Evolutionary conservation across 2,113 vertebrate species (phyloP).

Genomic region (Podarcis muralis): DNA sequence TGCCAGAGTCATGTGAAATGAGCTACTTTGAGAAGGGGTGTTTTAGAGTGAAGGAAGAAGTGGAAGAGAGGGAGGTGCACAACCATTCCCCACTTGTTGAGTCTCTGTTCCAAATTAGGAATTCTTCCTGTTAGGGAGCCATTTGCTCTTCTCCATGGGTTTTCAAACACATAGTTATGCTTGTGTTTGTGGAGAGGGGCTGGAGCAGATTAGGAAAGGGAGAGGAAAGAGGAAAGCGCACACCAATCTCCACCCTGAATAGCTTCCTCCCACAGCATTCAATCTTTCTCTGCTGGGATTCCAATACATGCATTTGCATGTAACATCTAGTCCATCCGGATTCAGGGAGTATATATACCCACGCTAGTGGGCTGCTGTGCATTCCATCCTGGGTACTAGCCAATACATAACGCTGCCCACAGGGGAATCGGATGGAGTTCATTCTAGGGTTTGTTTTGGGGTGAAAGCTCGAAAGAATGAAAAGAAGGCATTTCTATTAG

Average conservation of each 20-base stretch:
- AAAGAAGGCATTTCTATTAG: neutral
- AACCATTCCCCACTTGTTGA: neutral
- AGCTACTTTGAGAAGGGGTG: neutral
- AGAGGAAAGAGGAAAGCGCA: neutral
- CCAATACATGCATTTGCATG: neutral
- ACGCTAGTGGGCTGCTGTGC: neutral
- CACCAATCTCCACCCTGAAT: neutral
- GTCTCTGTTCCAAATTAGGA: neutral
- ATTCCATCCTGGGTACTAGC: neutral
- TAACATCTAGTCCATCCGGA: neutral
- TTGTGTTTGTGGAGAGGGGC: neutral
- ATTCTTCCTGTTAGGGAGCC: too few species aligned
- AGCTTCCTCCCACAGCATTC: neutral
- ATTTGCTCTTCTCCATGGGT: neutral
- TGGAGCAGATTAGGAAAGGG: neutral
- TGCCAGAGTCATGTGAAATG: too few species aligned
- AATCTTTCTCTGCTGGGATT: neutral
- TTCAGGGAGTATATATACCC: neutral
- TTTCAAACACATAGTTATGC: neutral
- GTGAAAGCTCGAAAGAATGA: neutral
- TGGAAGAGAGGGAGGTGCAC: neutral
- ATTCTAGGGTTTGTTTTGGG: neutral
- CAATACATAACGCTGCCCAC: neutral
- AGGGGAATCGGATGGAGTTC: neutral
- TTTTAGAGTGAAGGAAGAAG: neutral